Evolutionary conservation across 1,140 invertebrate genomes (phyloP), one percentile per base, ranked within the genome.

Genomic region (Drosophila trapezifrons): DNA sequence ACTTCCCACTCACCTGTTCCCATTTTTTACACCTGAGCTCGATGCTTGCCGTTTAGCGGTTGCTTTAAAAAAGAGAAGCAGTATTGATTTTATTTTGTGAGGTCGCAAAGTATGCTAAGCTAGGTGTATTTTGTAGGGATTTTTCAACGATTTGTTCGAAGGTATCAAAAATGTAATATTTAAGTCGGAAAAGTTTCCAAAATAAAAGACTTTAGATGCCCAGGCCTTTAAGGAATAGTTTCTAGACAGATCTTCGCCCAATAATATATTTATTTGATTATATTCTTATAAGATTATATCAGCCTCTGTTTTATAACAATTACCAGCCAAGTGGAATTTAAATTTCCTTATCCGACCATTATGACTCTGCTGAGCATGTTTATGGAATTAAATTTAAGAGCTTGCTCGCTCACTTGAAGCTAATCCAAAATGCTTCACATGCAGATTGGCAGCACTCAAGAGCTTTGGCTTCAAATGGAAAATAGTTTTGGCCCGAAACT

Each of bases 351-450:
- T 40, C 5, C 35, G 27, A 13, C 42, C 42, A 59, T 65, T 40
- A 35, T 8, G 15, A 13, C 18, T 20, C 9, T 3, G 59, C 6
- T 29, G 58, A 38, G 20, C 37, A 54, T 69, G 65, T 40, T 69
- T 20, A 66, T 69, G 60, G 65, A 69, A 69, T 69, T 69, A 66
- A 69, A 69, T 69, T 52, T 43, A 45, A 67, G 32, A 54, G 60
- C 65, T 52, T 66, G 46, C 37, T 54, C 37, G 20, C 45, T 40
- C 60, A 35, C 62, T 69, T 35, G 37, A 42, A 42, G 60, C 38
- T 69, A 69, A 69, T 69, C 62, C 65, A 29, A 42, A 65, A 29
- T 65, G n/a, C 45, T 64, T 60, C 20, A n/a, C 60, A 64, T 60
- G 60, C 60, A 67, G 43, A 67, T 38, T 32, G 49, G 27, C 65